phyloP scores from a whole-genome alignment of 2,888 invertebrate genomes.

The Scaeva pyrastri region DNA sequence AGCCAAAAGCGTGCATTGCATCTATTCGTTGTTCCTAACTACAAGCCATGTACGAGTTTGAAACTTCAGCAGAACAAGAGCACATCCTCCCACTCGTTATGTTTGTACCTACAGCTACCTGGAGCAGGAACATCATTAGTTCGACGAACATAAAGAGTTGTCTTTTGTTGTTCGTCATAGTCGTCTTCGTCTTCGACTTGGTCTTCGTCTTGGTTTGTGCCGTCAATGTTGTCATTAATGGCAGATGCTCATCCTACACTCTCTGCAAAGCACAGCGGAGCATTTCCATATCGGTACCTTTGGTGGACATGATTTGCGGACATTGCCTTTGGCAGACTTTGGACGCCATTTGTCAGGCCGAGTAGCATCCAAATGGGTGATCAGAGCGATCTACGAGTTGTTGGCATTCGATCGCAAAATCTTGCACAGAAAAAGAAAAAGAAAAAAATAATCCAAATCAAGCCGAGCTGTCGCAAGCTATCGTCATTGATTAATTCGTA shows the following conservation, averaged over 20 bases:
- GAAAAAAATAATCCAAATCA: conserved; percentile 57
- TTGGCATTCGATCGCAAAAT: conserved; percentile 41
- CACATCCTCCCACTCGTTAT: conserved; percentile 63
- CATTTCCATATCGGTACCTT: conserved; percentile 38
- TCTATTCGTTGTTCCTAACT: conserved; percentile 48
- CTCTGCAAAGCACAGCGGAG: background rate
- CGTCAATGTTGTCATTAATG: conserved; percentile 73
- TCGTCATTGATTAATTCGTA: conserved; percentile 73
- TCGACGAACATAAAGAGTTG: conserved; percentile 69
- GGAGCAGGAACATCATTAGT: conserved; percentile 70
- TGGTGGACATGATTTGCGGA: conserved; percentile 43
- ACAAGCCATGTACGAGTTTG: conserved; percentile 46
- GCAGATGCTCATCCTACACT: conserved; percentile 63
- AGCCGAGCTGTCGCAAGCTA: conserved; percentile 64
- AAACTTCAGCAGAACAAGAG: conserved; percentile 49
- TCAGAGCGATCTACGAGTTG: conserved; percentile 9
- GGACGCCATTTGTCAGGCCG: conserved; percentile 52
- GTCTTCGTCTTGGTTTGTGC: conserved; percentile 23
- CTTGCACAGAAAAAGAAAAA: conserved; percentile 11
- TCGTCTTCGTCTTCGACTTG: conserved; percentile 18
- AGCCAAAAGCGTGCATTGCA: conserved; percentile 59
- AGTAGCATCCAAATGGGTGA: conserved; percentile 31
- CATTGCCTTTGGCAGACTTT: conserved; percentile 54
- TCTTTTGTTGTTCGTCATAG: conserved; percentile 73
- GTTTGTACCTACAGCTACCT: conserved; percentile 44